Evolutionary conservation across 2,113 vertebrate genomes (phyloP).

Genomic region (Solenodon paradoxus): DNA sequence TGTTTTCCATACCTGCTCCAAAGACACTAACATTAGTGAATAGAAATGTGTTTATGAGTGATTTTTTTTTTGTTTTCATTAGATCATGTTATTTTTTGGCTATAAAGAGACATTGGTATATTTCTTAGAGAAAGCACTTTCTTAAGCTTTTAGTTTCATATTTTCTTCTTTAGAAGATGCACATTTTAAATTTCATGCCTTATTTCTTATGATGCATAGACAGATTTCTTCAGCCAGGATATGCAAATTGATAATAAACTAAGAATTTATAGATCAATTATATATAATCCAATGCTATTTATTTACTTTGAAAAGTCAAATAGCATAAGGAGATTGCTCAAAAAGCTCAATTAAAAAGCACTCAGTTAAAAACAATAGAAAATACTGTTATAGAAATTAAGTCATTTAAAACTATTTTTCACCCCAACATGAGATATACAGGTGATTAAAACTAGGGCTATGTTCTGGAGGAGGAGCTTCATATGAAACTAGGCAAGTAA

Average conservation of each 20-base stretch:
- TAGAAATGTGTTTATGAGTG: slow-evolving; percentile 17
- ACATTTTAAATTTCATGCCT: slow-evolving; percentile 54
- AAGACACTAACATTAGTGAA: slow-evolving; percentile 3
- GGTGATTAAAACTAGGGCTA: background rate
- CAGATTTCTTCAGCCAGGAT: slow-evolving; percentile 42
- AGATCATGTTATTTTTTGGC: background rate
- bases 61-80: slow-evolving; percentile 6
- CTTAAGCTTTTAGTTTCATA: background rate
- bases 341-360: slow-evolving; percentile 51
- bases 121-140: slow-evolving; percentile 9
- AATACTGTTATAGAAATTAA: background rate
- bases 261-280: slow-evolving; percentile 61
- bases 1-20: background rate
- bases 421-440: background rate
- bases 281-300: slow-evolving; percentile 55
- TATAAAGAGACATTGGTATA: background rate
- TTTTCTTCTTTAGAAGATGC: slow-evolving; percentile 37
- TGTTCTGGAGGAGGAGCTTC: background rate
- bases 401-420: background rate
- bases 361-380: background rate
- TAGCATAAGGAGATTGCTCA: slow-evolving; percentile 45
- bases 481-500: background rate
- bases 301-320: slow-evolving; percentile 58
- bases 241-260: slow-evolving; percentile 51
- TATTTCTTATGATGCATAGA: slow-evolving; percentile 46